Conservation (phyloP, 2,888 invertebrate genomes). For the Neoitamus cyanurus region DNA sequence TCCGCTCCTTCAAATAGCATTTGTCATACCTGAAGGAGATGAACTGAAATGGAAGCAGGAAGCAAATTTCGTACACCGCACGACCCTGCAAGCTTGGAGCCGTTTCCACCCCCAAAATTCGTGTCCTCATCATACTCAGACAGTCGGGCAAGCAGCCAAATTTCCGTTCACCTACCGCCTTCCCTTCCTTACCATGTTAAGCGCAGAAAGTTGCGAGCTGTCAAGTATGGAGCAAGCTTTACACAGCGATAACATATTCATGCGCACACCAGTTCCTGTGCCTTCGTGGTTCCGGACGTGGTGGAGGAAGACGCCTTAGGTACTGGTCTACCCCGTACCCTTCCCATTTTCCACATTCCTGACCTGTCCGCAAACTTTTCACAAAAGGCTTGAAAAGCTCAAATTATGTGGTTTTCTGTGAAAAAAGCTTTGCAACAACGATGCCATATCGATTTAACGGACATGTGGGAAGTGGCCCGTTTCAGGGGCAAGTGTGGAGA, state of each 20-base stretch:
- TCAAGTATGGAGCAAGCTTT: not conserved
- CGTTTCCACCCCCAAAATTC: not conserved
- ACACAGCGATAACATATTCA: not conserved
- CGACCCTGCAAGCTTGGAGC: not conserved
- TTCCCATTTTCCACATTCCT: not conserved
- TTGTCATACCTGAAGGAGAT: not conserved
- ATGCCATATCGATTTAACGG: slow-evolving; percentile 14
- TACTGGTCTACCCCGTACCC: not conserved
- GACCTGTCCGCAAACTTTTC: slow-evolving; percentile 30
- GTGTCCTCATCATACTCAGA: not conserved
- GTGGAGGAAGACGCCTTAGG: not conserved
- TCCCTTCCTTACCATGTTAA: not conserved
- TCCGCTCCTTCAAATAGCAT: not conserved
- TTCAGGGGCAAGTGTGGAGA: not conserved
- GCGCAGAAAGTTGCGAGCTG: not conserved
- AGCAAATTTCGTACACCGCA: not conserved
- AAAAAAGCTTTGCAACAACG: not conserved
- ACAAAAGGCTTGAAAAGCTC: slow-evolving; percentile 18
- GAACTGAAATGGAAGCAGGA: not conserved
- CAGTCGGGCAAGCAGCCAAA: slow-evolving; percentile 22
- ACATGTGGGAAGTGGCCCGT: not conserved
- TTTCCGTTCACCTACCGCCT: not conserved
- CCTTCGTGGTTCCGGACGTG: not conserved
- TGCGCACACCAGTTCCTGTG: not conserved
- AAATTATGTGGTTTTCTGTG: not conserved